These are phyloP conservation scores for Dinomys branickii DNA, from an alignment of 2,113 vertebrate species.

Conservation along the genomic window DNA sequence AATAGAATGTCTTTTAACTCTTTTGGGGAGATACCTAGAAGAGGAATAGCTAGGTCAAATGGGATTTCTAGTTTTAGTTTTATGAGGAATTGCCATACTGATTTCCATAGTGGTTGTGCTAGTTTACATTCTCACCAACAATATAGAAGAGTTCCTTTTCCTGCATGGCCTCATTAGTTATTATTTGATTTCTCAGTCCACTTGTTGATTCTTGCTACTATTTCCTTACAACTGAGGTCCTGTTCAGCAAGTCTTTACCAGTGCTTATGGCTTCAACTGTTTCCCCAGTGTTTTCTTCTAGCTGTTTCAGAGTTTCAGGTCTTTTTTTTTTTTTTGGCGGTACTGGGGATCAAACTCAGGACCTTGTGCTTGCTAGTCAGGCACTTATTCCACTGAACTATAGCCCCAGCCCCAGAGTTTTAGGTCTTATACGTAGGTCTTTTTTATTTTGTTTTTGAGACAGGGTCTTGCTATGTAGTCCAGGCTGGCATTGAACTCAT, in stretches of 20 bases:
- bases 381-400: too few species aligned
- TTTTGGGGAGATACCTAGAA: not conserved
- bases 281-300: not conserved
- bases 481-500: not conserved
- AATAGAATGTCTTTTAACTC: not conserved
- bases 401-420: too few species aligned
- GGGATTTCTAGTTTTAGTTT: not conserved
- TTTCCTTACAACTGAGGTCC: not conserved
- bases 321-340: too few species aligned
- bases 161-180: not conserved
- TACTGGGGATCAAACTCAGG: too few species aligned
- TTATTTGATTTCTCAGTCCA: not conserved
- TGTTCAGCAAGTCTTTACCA: not conserved
- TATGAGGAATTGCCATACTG: not conserved
- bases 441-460: not conserved
- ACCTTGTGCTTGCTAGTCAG: too few species aligned
- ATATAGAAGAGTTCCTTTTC: not conserved
- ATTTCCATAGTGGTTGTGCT: not conserved
- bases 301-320: not conserved
- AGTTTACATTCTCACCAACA: not conserved
- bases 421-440: not conserved
- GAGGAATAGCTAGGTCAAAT: not conserved
- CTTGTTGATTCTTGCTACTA: not conserved
- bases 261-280: not conserved
- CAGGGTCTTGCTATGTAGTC: not conserved